Evolutionary conservation across 2,888 invertebrate genomes (phyloP), one percentile per base, ranked within the genome.

Genomic region (Hemicrepidius hirtus): DNA sequence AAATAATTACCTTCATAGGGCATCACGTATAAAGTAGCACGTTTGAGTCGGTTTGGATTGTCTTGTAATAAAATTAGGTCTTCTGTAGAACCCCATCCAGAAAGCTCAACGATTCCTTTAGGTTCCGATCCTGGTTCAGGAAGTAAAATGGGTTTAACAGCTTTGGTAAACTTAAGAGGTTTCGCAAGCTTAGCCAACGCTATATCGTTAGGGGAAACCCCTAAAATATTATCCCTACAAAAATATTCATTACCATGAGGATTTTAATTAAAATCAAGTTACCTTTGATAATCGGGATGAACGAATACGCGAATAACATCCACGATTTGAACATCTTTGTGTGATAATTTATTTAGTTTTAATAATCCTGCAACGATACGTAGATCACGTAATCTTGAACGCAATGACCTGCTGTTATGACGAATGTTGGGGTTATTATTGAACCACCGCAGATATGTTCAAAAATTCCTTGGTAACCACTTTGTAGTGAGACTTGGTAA

Each of bases 31-130:
- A 44, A 3, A 6, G 44, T 44, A 2, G 18, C 44, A 3, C 18
- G 44, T 16, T 44, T 4, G 0, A 44, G 16, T 1, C 44, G 13
- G 9, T 18, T 44, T 16, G 44, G 44, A 16, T 44, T 32, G 18
- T 44, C 18, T 16, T 16, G 13, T 4, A 18, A 3, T 0, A 18
- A 44, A 16, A 16, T 7, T 24, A 50, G 1, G 7, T 12, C 50
- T n/a, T n/a, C 1, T 2, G 20, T 21, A 21, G 24, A 13, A 12
- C 88, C 88, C 88, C 89, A 89, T 68, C 89, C 89, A n/a, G 85
- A 83, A 5, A 88, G 81, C 1, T 82, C 77, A 0, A 82, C 83
- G 10, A 72, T 53, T 68, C 87, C 87, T 0, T 62, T 37, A n/a
- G 83, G 81, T 0, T 74, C 70, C 3, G 50, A 57, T 13, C 74